Base-by-base conservation (phyloP, 1,140 invertebrate genomes). In the Temnothorax curvispinosus region DNA sequence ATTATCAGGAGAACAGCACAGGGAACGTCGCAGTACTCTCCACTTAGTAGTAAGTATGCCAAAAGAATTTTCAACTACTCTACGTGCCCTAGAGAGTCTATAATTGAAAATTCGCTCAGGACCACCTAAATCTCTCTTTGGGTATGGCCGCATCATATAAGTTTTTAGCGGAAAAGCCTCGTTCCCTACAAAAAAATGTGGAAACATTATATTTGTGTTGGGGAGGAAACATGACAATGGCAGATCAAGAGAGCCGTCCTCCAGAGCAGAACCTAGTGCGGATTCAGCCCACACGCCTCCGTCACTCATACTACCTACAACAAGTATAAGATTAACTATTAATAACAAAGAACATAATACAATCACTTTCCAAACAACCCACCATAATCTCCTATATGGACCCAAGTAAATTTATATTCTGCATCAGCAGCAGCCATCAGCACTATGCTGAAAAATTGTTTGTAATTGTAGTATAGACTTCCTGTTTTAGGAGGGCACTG, bases 351-450 rank as follows among this genome's bases (percentile, higher is more conserved):
- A 67, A 67, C 9, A 67, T 41, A 9, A 44, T 13, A n/a, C 3
- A 21, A 41, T 21, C 2, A 21, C 18, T 67, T 67, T 67, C 3
- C 1, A 67, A 67, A 18, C 6, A 18, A 65, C 35, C 0, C 11
- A 67, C n/a, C 64, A 21, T 41, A 67, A 67, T 67, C 64, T 67
- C n/a, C 38, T 67, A 67, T 67, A 41, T 67, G 38, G 13, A 67
- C 38, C n/a, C 64, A 44, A n/a, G 38, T 67, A 44, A 67, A 67
- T 67, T 67, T 67, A 21, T 67, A 67, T 5, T 67, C 7, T 21
- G 38, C 64, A 67, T 67, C 35, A 41, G 64, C 18, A 67, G 64
- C 35, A 44, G 64, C 18, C 35, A 67, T 67, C 9, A 67, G 9
- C 38, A 67, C 38, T 41, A 67, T 67, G 8, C 64, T 67, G 9